Conservation (phyloP, 2,888 invertebrate species). For the Meiosimyza platycephala region DNA sequence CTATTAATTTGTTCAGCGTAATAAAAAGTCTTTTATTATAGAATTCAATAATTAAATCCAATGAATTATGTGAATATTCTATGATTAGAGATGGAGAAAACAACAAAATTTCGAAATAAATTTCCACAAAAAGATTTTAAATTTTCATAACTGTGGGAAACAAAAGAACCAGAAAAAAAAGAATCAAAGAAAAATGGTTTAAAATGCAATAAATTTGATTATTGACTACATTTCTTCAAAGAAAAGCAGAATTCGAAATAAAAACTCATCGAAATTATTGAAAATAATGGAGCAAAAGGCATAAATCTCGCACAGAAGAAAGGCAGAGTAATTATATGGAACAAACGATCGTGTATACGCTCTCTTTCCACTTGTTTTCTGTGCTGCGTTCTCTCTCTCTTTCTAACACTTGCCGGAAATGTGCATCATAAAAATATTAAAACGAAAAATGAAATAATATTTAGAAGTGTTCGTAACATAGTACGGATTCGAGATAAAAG, state of each 20-base stretch:
- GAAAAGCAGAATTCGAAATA: conserved; percentile 29
- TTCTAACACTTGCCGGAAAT: conserved; percentile 5
- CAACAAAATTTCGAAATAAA: not conserved
- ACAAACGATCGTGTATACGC: not conserved
- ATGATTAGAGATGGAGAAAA: not conserved
- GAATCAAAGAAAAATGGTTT: conserved; percentile 6
- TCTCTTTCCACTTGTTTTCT: not conserved
- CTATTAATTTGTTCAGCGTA: no score
- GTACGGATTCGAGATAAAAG: conserved; percentile 6
- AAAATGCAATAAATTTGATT: conserved; percentile 59
- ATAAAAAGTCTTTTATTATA: no score
- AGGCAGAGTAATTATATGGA: conserved; percentile 24
- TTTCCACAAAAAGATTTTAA: conserved; percentile 4
- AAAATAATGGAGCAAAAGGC: conserved; percentile 7
- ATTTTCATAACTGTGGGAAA: not conserved
- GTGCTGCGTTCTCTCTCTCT: not conserved
- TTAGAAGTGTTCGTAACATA: conserved; percentile 15
- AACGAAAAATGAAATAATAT: conserved; percentile 18
- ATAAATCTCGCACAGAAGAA: conserved; percentile 23
- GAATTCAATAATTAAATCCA: no score
- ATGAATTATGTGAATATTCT: not conserved
- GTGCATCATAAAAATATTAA: conserved; percentile 28
- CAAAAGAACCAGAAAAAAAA: not conserved
- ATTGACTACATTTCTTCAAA: conserved; percentile 53
- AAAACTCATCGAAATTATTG: conserved; percentile 11